Evolutionary conservation across 2,888 invertebrate genomes (phyloP).

Genomic region (Holacanthella duospinosa): DNA sequence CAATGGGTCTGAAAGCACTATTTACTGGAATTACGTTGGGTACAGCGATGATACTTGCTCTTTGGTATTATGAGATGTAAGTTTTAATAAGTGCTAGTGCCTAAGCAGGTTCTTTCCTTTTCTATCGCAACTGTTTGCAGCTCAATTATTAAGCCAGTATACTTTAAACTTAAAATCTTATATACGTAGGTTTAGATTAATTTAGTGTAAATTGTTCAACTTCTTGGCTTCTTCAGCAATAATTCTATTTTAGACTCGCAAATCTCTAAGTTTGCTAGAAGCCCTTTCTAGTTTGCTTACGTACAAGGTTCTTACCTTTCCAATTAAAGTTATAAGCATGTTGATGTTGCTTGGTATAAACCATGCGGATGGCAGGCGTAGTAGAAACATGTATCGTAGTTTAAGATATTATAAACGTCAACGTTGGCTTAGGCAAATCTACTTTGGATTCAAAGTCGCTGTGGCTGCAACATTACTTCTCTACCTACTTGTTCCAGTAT

Average conservation of each 20-base stretch:
- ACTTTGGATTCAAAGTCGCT: conserved; percentile 35
- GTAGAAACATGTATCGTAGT: not conserved
- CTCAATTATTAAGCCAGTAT: no score
- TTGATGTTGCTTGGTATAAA: not conserved
- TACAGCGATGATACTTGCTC: conserved; percentile 23
- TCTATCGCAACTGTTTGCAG: no score
- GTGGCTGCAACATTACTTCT: conserved; percentile 26
- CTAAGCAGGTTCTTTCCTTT: no score
- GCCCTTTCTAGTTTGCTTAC: no score
- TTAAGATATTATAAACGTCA: conserved; percentile 8
- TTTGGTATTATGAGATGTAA: conserved; percentile 38
- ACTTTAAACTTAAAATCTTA: no score
- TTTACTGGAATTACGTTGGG: conserved; percentile 33
- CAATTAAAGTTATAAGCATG: not conserved
- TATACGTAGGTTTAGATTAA: no score
- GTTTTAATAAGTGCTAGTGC: no score
- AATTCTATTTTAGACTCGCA: no score
- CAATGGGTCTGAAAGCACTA: conserved; percentile 29
- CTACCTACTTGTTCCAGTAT: conserved; percentile 29
- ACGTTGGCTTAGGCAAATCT: conserved; percentile 33
- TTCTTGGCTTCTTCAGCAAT: no score
- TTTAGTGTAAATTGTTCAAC: no score
- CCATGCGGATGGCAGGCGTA: not conserved
- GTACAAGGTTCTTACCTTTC: no score
- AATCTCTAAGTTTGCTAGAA: no score